phyloP scores from a whole-genome alignment of 2,797 vertebrate genomes.

The Psittacula echo region DNA sequence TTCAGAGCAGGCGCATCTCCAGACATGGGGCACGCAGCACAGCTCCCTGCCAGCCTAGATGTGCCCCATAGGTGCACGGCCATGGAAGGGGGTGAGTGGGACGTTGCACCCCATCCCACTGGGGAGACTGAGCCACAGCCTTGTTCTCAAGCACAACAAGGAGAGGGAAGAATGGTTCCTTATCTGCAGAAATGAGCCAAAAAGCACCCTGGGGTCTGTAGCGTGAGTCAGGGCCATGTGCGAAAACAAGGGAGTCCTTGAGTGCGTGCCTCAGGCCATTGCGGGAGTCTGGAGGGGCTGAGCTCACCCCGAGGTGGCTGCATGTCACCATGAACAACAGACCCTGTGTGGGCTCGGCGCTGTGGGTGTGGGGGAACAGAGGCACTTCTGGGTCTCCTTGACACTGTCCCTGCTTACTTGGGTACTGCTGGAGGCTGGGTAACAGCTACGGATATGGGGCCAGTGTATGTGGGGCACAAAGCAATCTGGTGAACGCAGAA shows the following conservation, averaged over 20 bases:
- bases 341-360: neutral
- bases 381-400: neutral
- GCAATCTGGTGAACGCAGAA: fast-evolving
- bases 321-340: neutral
- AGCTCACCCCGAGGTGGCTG: conserved; percentile 32
- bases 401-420: fast-evolving
- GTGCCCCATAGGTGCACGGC: fast-evolving
- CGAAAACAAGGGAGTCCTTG: conserved; percentile 59
- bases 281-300: neutral
- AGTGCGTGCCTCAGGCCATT: neutral
- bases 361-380: neutral
- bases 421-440: neutral
- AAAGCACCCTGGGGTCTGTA: neutral
- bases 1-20: fast-evolving
- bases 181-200: neutral
- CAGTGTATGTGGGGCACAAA: neutral
- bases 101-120: fast-evolving
- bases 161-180: neutral
- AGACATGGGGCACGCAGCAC: fast-evolving
- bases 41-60: neutral
- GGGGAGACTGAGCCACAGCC: neutral
- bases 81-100: neutral
- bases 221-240: conserved; percentile 40
- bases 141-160: fast-evolving
- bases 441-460: neutral